Conservation (phyloP, 2,113 vertebrate species). For the Myotis yumanensis region DNA sequence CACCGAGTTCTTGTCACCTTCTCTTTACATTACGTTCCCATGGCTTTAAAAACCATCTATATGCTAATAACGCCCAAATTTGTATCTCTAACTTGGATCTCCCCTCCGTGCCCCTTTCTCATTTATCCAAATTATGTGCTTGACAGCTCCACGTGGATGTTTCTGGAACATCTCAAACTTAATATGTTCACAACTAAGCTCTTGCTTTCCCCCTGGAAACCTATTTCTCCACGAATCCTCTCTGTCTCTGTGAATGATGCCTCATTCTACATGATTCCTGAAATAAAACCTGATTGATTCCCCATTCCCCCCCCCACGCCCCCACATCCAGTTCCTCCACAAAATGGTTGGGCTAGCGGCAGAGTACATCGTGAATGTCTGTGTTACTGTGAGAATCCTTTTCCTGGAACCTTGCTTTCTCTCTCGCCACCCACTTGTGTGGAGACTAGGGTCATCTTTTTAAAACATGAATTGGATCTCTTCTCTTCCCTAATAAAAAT, state of each 20-base stretch:
- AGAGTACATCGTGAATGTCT: neutral
- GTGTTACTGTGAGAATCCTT: fast-evolving
- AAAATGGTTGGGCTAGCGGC: neutral
- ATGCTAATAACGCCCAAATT: constrained; percentile 64
- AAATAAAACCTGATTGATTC: neutral
- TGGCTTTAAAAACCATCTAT: constrained; percentile 62
- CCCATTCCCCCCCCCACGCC: neutral
- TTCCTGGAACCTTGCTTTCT: neutral
- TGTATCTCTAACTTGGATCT: neutral
- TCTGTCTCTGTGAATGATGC: neutral
- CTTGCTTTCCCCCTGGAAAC: constrained; percentile 20
- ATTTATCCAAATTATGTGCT: constrained; percentile 64
- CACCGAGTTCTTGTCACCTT: neutral
- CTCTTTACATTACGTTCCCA: neutral
- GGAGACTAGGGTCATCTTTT: neutral
- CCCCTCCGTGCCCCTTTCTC: constrained; percentile 14
- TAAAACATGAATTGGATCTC: neutral
- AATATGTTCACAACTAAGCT: neutral
- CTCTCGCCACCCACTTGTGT: neutral
- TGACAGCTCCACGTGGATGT: neutral
- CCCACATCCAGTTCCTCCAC: neutral
- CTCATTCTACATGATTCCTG: neutral
- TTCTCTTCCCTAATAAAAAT: neutral
- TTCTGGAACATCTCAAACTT: neutral
- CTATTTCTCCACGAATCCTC: constrained; percentile 4